Conservation (phyloP, 2,888 invertebrate genomes). For the Frankliniella intonsa region DNA sequence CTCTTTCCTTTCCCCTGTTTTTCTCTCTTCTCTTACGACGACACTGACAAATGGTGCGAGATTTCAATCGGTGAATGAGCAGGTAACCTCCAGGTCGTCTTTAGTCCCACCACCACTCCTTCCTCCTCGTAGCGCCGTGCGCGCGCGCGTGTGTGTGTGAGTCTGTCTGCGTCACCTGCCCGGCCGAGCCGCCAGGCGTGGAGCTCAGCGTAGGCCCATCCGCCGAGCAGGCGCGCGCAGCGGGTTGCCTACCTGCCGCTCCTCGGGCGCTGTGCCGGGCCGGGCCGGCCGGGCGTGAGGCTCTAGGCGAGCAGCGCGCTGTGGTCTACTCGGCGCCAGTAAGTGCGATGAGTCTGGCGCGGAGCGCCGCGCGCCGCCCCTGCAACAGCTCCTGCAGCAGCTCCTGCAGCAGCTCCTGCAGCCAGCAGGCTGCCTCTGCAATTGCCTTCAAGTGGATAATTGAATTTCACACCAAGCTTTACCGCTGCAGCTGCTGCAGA, state of each 20-base stretch:
- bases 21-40: constrained; percentile 40
- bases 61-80: constrained; percentile 64
- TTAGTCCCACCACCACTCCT: not conserved
- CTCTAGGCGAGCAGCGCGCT: too few relatives aligned
- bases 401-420: not conserved
- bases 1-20: constrained; percentile 34
- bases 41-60: constrained; percentile 75
- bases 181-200: not conserved
- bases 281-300: too few relatives aligned
- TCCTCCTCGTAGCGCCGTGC: not conserved
- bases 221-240: too few relatives aligned
- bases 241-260: too few relatives aligned
- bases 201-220: too few relatives aligned
- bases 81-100: constrained; percentile 4
- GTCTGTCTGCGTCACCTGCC: not conserved
- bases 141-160: not conserved
- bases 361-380: too few relatives aligned
- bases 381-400: too few relatives aligned
- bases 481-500: not conserved
- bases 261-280: too few relatives aligned
- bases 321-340: too few relatives aligned
- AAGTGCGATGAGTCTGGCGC: too few relatives aligned
- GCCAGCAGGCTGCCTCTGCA: not conserved
- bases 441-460: constrained; percentile 20
- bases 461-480: constrained; percentile 18